These are phyloP conservation scores for Tapirus indicus DNA, from an alignment of 2,797 vertebrate species.

Conservation along the genomic window DNA sequence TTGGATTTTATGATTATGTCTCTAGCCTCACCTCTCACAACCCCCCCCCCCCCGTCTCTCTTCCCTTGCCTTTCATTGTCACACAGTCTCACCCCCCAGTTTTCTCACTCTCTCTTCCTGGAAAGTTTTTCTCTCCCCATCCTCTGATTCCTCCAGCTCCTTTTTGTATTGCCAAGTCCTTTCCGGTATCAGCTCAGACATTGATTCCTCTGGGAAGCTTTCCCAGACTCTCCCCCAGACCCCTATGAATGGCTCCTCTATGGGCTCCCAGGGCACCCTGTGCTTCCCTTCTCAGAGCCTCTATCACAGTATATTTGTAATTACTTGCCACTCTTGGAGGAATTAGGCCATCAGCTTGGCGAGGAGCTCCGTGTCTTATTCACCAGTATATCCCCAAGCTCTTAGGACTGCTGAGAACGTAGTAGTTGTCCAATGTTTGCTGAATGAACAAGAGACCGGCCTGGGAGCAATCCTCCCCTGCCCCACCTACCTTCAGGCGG, in stretches of 20 bases:
- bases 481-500: background rate
- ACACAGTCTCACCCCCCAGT: background rate
- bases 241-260: background rate
- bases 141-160: background rate
- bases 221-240: background rate
- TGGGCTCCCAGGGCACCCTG: background rate
- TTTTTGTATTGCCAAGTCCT: slow-evolving; percentile 23
- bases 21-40: background rate
- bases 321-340: background rate
- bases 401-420: background rate
- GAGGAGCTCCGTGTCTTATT: background rate
- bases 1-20: slow-evolving; percentile 27
- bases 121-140: background rate
- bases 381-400: background rate
- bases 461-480: background rate
- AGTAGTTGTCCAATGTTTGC: slow-evolving; percentile 9
- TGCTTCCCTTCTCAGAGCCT: background rate
- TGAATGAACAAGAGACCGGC: background rate
- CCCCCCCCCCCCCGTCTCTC: background rate
- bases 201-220: background rate
- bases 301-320: background rate
- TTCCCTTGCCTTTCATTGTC: slow-evolving; percentile 14
- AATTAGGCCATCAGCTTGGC: background rate
- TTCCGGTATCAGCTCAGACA: background rate
- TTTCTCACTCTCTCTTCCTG: background rate